Evolutionary conservation across 2,888 invertebrate genomes (phyloP).

Genomic region (Ophioninae sp.): DNA sequence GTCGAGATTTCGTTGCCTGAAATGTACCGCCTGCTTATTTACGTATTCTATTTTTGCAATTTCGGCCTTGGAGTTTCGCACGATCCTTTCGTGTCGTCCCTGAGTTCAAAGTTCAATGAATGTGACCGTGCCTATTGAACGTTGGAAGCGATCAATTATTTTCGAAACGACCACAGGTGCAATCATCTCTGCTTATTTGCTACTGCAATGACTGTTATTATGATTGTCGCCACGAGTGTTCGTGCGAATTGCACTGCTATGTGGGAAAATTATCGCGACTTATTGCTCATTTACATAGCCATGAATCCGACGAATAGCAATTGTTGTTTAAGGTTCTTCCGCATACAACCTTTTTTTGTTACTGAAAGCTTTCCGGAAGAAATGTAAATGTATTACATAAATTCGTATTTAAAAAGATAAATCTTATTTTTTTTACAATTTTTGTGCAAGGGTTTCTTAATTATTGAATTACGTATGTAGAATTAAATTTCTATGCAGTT

Average conservation of each 20-base stretch:
- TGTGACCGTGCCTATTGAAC: constrained; percentile 37
- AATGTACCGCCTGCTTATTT: not conserved
- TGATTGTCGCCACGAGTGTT: not conserved
- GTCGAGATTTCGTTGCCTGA: not conserved
- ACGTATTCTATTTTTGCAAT: not conserved
- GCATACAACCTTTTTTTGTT: not conserved
- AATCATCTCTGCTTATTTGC: not conserved
- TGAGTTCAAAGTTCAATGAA: constrained; percentile 58
- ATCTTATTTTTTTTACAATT: not conserved
- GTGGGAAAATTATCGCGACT: not conserved
- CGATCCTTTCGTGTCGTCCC: constrained; percentile 5
- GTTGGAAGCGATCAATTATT: constrained; percentile 35
- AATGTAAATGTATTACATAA: not conserved
- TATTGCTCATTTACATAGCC: not conserved
- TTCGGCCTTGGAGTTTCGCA: not conserved
- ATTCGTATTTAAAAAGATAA: not conserved
- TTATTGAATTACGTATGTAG: not conserved
- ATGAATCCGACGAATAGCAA: not conserved
- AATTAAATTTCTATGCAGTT: not conserved
- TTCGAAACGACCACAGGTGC: not conserved
- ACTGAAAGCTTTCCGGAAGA: not conserved
- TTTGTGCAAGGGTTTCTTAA: not conserved
- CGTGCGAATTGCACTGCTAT: not conserved
- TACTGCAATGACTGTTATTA: not conserved
- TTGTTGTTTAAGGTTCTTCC: not conserved